Base-by-base conservation (phyloP, 2,888 invertebrate genomes). In the Andrena praecox region DNA sequence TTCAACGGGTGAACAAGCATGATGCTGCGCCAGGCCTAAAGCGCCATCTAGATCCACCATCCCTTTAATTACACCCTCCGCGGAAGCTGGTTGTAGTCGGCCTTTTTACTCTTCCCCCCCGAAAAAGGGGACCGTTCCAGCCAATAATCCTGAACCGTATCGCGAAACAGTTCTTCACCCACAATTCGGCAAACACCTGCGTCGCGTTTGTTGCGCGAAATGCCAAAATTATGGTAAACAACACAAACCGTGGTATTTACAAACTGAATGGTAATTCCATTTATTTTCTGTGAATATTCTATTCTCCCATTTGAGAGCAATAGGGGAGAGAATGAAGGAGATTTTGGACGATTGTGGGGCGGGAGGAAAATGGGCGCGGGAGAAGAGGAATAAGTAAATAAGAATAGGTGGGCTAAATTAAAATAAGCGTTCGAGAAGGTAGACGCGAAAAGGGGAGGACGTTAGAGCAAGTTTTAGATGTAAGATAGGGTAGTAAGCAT, bases 11-110 rank as follows among this genome's bases (percentile, higher is more conserved):
- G 85, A 85, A 84, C 85, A 72, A 84, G 84, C 74, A 75, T 66
- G 85, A 85, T 84, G 81, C 81, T 79, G 85, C 72, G 64, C 31
- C 82, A 20, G 59, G 83, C 62, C 77, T 80, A 68, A 80, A 83
- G 66, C 82, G 63, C 70, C 85, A 82, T 85, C 85, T 82, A 84
- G 85, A 85, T 85, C 63, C 85, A 16, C 75, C 82, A 59, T 82
- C 85, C 85, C 85, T 84, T 84, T 84, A 85, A 85, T 85, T 84
- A 85, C 77, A 81, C 77, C 68, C 62, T 83, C 56, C 56, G 35
- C 31, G 67, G 62, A 70, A 70, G 70, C 56, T 12, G 66, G 69
- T 69, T 60, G 68, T 42, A 68, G 71, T 50, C 77, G 42, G 83
- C 69, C 72, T 75, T 79, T 82, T 84, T 68, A 60, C 52, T 70